phyloP scores from a whole-genome alignment of 2,888 invertebrate genomes.

The Cryptophagus acutangulus region DNA sequence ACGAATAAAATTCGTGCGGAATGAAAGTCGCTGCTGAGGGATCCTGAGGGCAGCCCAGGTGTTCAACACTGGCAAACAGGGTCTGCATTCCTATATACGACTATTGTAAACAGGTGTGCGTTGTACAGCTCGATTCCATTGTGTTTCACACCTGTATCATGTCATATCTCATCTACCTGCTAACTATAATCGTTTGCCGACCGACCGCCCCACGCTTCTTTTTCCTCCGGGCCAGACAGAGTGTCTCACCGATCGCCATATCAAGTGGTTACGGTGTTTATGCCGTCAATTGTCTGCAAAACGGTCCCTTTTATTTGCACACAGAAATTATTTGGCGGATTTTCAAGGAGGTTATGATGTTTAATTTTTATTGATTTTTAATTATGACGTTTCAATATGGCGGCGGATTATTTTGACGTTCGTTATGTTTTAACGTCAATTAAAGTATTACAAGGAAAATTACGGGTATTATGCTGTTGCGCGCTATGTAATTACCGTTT shows the following conservation, averaged over 20 bases:
- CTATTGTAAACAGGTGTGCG: conserved; percentile 42
- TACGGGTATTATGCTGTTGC: background rate
- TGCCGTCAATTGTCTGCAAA: conserved; percentile 1
- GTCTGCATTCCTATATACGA: conserved; percentile 38
- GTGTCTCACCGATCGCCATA: background rate
- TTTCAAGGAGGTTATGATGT: no score
- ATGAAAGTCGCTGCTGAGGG: conserved; percentile 1
- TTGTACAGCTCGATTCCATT: conserved; percentile 30
- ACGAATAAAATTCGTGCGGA: no score
- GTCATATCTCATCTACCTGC: conserved; percentile 42
- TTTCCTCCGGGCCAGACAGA: background rate
- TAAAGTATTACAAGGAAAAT: background rate
- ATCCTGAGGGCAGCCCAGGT: conserved; percentile 33
- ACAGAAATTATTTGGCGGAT: no score
- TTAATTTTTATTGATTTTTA: no score
- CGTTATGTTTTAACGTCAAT: no score
- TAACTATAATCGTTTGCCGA: conserved; percentile 27
- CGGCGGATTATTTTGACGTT: no score
- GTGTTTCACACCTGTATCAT: conserved; percentile 44
- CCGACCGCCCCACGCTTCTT: conserved; percentile 14
- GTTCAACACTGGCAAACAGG: conserved; percentile 31
- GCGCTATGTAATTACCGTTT: no score
- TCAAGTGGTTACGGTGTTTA: background rate
- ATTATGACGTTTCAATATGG: no score
- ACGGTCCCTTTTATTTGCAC: background rate